Conservation (phyloP, 2,113 vertebrate genomes). For the Lonchura striata region DNA sequence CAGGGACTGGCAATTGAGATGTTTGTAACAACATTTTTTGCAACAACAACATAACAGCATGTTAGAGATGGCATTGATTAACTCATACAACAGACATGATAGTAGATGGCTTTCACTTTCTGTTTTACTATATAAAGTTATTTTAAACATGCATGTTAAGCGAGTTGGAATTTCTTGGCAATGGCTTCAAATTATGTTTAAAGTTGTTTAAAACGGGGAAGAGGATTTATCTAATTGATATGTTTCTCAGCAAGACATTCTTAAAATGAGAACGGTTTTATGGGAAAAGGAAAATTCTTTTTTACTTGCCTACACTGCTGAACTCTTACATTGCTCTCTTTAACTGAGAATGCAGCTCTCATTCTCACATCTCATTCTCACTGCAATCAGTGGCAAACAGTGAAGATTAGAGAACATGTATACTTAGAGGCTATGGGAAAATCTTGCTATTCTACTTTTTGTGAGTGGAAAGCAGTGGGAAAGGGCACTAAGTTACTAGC, state of each 20-base stretch:
- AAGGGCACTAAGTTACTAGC: not conserved
- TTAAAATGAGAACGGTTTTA: not conserved
- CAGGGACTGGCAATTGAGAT: rapidly evolving
- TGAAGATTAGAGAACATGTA: not conserved
- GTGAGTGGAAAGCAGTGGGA: not conserved
- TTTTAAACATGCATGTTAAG: not conserved
- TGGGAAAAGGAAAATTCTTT: not conserved
- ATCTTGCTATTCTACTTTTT: not conserved
- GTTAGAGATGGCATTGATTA: not conserved
- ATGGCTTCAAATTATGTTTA: not conserved
- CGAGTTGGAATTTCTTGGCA: not conserved
- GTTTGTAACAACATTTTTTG: not conserved
- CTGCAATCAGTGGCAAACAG: not conserved
- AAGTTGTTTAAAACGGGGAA: not conserved
- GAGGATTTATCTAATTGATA: not conserved
- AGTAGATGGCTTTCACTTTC: not conserved
- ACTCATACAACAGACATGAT: not conserved
- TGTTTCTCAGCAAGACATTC: not conserved
- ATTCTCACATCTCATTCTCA: not conserved
- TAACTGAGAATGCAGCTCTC: not conserved
- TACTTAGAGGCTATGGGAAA: not conserved
- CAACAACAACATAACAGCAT: not conserved
- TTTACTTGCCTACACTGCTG: not conserved
- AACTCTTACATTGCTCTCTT: not conserved
- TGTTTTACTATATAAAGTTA: not conserved